Base-by-base conservation (phyloP, 2,797 vertebrate species). In the Lutjanus campechanus region DNA sequence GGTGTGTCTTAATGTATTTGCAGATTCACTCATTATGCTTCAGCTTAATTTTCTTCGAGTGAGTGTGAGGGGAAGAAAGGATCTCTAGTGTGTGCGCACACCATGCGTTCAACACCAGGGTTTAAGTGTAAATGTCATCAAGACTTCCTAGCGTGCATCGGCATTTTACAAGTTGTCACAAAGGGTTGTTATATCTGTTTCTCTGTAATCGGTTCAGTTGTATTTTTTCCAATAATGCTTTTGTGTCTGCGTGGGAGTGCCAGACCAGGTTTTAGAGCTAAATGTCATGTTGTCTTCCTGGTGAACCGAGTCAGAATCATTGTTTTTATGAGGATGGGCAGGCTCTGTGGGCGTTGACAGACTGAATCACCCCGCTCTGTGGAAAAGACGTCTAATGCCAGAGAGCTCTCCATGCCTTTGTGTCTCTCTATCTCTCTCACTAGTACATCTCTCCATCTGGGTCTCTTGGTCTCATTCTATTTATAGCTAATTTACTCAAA, bases 291-390 rank as follows among this genome's bases (percentile, higher is more conserved):
- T 90, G 84, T 77, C 69, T 86, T 88, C 76, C 81, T 51, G 70
- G 71, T 85, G 79, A 84, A 71, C 63, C n/a, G 50, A 90, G 83
- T 88, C 84, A 85, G 73, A 87, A 77, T 91, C 77, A 81, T 88
- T 92, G 92, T 89, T 89, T 90, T 91, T 74, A 80, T 88, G 79
- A 82, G 84, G 84, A 90, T 55, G 85, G 85, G 79, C 85, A 76
- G 55, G 69, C 75, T 88, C 74, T 58, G 90, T 92, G 88, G 91
- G 92, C 47, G 89, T 83, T 88, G 84, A 91, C 84, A 82, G 81
- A 86, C 86, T 87, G 88, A 85, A 84, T 89, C 82, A 79, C 73
- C 72, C 77, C 13, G 8, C 80, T 73, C 64, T 69, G 74, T 73
- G 71, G 58, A 86, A 66, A 80, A 83, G 77, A 86, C 44, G 11